These are phyloP conservation scores for Epinephelus cyanopodus DNA, from an alignment of 2,113 vertebrate species.

Conservation along the genomic window DNA sequence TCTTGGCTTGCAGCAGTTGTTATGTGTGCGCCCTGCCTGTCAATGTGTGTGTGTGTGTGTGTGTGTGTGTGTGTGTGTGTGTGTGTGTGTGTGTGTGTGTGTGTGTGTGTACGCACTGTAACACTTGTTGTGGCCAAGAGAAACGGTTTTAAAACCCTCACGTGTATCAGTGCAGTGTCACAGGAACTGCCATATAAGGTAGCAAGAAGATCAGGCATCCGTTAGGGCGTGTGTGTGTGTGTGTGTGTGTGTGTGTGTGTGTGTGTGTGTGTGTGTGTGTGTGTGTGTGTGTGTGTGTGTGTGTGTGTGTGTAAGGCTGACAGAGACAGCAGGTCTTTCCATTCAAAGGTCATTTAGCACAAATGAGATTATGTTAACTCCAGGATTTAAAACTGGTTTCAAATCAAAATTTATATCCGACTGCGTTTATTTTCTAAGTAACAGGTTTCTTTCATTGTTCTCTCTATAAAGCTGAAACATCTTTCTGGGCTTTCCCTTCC, in stretches of 20 bases:
- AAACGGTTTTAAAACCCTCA: constrained; percentile 59
- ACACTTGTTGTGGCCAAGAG: constrained; percentile 39
- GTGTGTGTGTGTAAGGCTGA: not conserved
- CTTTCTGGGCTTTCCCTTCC: too few species aligned
- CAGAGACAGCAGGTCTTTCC: constrained; percentile 13
- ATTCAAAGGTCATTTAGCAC: not conserved
- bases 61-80: constrained; percentile 27
- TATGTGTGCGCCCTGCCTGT: not conserved
- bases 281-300: constrained; percentile 13
- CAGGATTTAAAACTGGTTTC: constrained; percentile 24
- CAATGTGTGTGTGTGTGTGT: constrained; percentile 12
- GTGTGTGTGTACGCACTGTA: constrained; percentile 34
- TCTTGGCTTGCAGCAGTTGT: constrained; percentile 62
- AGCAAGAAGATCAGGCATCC: constrained; percentile 34
- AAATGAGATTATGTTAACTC: not conserved
- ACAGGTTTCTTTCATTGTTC: not conserved
- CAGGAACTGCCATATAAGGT: constrained; percentile 67
- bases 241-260: constrained; percentile 53
- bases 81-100: constrained; percentile 23
- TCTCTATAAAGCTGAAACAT: not conserved
- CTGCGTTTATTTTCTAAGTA: not conserved
- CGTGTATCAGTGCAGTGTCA: constrained; percentile 51
- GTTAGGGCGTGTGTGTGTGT: constrained; percentile 25
- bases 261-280: constrained; percentile 35
- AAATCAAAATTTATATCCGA: not conserved